Evolutionary conservation across 1,140 invertebrate genomes (phyloP).

Genomic region (Geopemphigus sp.): DNA sequence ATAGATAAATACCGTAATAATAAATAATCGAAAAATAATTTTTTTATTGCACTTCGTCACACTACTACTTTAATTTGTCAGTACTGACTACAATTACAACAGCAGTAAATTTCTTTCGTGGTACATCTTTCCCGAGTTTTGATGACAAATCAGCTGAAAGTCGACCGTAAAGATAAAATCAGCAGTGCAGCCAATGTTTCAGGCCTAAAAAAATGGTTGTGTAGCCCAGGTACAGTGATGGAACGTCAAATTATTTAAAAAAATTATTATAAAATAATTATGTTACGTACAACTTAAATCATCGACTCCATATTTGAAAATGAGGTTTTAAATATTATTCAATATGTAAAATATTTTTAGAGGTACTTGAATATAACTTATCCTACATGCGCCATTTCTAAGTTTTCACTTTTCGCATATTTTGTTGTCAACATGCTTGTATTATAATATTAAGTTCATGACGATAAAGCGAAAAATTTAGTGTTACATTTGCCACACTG

Average conservation of each 20-base stretch:
- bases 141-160: conserved; percentile 49
- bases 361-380: no score
- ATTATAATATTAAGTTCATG: no score
- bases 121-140: conserved; percentile 28
- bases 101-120: conserved; percentile 47
- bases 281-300: background rate
- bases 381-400: background rate
- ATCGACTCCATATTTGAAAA: background rate
- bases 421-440: no score
- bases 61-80: background rate
- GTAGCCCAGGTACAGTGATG: background rate
- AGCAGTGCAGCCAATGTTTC: conserved; percentile 8
- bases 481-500: no score
- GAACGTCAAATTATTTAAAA: background rate
- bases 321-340: no score
- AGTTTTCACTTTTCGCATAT: no score
- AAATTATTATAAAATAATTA: background rate
- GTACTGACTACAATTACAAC: conserved; percentile 34
- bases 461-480: no score
- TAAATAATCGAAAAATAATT: conserved; percentile 1
- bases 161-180: conserved; percentile 35
- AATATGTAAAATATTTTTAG: no score
- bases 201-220: background rate
- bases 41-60: conserved; percentile 45
- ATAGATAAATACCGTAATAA: no score